Conservation (phyloP, 2,888 invertebrate species). For the Drosophila birchii region DNA sequence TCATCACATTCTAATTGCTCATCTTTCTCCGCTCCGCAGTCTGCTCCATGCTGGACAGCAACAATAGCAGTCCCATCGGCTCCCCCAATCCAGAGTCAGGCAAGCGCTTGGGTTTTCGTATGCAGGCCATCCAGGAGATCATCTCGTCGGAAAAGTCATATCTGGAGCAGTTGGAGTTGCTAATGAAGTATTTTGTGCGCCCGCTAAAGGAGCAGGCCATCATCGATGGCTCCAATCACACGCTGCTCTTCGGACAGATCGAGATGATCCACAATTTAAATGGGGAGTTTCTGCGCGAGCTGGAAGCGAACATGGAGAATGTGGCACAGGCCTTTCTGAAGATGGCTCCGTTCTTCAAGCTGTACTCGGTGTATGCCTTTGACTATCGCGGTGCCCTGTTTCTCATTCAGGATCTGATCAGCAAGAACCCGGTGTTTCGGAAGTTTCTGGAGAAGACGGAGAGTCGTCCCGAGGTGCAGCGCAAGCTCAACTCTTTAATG, state of each 20-base stretch:
- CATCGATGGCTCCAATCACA: constrained; percentile 85
- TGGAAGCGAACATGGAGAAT: constrained; percentile 86
- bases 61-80: constrained; percentile 60
- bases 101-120: constrained; percentile 82
- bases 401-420: constrained; percentile 86
- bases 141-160: constrained; percentile 89
- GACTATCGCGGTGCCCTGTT: constrained; percentile 88
- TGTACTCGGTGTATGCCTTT: constrained; percentile 91
- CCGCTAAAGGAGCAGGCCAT: constrained; percentile 86
- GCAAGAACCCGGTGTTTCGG: constrained; percentile 86
- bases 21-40: constrained; percentile 80
- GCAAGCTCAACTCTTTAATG: constrained; percentile 89
- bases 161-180: constrained; percentile 88
- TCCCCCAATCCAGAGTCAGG: constrained; percentile 80
- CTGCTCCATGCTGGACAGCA: constrained; percentile 86
- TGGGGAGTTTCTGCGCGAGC: constrained; percentile 87
- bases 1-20: not conserved
- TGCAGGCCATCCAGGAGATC: constrained; percentile 89
- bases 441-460: constrained; percentile 88
- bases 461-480: constrained; percentile 89
- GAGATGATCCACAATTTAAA: constrained; percentile 88
- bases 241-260: constrained; percentile 88
- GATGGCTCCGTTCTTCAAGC: constrained; percentile 91
- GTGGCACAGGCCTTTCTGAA: constrained; percentile 89
- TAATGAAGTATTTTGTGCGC: constrained; percentile 88